Base-by-base conservation (phyloP, 2,888 invertebrate species). In the Ectemnius cavifrons region DNA sequence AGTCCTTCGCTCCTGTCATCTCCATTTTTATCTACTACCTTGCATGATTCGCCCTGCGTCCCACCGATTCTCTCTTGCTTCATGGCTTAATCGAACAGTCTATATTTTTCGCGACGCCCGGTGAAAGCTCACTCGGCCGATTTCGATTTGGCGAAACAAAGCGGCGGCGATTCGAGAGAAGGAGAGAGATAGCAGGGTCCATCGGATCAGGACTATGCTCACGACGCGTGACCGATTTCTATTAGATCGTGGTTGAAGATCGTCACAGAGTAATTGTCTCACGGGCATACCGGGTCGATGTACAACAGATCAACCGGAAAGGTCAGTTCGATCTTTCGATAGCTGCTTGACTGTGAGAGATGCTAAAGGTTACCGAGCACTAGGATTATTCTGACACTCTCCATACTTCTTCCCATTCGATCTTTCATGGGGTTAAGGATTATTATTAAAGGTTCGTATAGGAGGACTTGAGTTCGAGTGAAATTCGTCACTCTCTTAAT, bases 171-270 rank as follows among this genome's bases (percentile, higher is more conserved):
- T 2, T 18, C 62, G 68, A 70, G 61, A 52, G 47, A 37, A 65
- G 52, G 59, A 18, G 65, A 52, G 65, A 45, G 74, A 28, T 70
- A 47, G 46, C 27, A 28, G 61, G 65, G 72, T 83, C 73, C 75
- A 74, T 72, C 67, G 71, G 71, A 77, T 80, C 77, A 73, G 64
- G 78, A 72, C 71, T 74, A 75, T 77, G 84, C 72, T 82, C 79
- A 77, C 73, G 67, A 74, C 79, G 82, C 84, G 83, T 84, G 84
- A 84, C 83, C 84, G 84, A 84, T 83, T 84, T 83, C 84, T 80
- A 80, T 83, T 83, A 77, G 84, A 73, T 82, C 81, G 78, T 78
- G 81, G 82, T 79, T 79, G 78, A 74, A 77, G 73, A 78, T 84
- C 82, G 82, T 83, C 82, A 79, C 77, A 73, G 69, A 68, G 80